A percentile compares a stretch with the other conserved stretches of the same genome.
Evolutionary conservation across 1,140 invertebrate species (phyloP).

Genomic region (Elysia chlorotica): DNA sequence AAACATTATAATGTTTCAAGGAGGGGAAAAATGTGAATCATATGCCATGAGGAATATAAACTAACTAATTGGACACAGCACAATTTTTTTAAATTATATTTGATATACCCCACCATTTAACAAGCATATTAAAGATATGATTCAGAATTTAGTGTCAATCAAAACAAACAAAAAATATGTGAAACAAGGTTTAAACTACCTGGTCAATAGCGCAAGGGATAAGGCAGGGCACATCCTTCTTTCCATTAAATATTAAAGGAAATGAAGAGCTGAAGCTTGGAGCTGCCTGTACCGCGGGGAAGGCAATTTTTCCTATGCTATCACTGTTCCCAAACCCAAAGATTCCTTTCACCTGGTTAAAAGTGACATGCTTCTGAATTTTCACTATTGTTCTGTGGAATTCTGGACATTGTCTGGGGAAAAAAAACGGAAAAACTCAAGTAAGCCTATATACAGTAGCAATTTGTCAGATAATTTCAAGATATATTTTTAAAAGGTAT

Average conservation of each 20-base stretch:
- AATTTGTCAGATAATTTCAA: too few relatives aligned
- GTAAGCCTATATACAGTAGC: too few relatives aligned
- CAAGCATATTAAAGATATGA: not conserved
- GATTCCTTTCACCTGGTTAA: slow-evolving; percentile 90
- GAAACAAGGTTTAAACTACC: slow-evolving; percentile 54
- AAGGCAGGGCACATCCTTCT: slow-evolving; percentile 84
- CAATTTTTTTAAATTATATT: too few relatives aligned
- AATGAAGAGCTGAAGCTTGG: slow-evolving; percentile 95
- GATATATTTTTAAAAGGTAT: too few relatives aligned
- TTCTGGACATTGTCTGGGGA: slow-evolving; percentile 72
- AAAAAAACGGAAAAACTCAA: too few relatives aligned
- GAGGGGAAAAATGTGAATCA: too few relatives aligned
- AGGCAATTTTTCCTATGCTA: slow-evolving; percentile 95
- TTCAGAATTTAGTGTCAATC: not conserved
- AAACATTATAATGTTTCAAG: too few relatives aligned
- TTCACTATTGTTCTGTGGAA: slow-evolving; percentile 93
- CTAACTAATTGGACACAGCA: too few relatives aligned
- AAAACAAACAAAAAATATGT: not conserved
- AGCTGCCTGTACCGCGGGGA: slow-evolving; percentile 95
- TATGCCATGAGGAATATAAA: not conserved
- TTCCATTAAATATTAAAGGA: slow-evolving; percentile 86
- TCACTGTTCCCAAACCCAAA: slow-evolving; percentile 97
- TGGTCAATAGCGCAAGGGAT: slow-evolving; percentile 99
- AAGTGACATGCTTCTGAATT: slow-evolving; percentile 92
- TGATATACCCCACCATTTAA: too few relatives aligned